Conservation (phyloP, 2,888 invertebrate species). For the Sarcophaga rosellei region DNA sequence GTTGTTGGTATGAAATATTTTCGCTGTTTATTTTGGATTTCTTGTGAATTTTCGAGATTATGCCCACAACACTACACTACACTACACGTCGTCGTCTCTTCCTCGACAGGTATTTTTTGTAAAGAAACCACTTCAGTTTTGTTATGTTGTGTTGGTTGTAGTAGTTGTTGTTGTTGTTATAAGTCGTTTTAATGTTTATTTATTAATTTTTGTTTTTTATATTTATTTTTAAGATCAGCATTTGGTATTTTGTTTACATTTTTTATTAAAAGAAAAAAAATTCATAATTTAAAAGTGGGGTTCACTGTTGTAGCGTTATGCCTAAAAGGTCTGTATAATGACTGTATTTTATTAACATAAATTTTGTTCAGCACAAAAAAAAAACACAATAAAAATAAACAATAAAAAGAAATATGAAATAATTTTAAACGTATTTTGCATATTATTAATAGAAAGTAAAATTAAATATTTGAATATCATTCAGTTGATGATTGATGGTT, state of each 20-base stretch:
- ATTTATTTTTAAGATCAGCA: constrained; percentile 43
- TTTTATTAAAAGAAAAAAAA: background rate
- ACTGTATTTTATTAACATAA: constrained; percentile 32
- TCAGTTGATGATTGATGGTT: constrained; percentile 9
- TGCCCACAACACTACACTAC: constrained; percentile 3
- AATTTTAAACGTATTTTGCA: constrained; percentile 9
- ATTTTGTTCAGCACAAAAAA: background rate
- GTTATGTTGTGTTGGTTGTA: too few relatives aligned
- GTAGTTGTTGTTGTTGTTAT: background rate
- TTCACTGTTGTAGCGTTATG: background rate
- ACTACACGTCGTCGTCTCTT: background rate
- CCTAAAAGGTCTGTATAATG: constrained; percentile 48
- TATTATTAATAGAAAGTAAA: constrained; percentile 45
- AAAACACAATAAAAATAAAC: too few relatives aligned
- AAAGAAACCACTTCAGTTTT: background rate
- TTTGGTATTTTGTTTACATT: constrained; percentile 54
- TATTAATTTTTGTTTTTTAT: constrained; percentile 2
- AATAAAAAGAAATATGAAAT: background rate
- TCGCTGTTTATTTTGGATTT: constrained; percentile 3
- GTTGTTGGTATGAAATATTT: background rate
- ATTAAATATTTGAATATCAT: constrained; percentile 28
- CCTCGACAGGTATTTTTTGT: background rate
- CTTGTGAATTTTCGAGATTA: constrained; percentile 30
- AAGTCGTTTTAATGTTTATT: background rate
- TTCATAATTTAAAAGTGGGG: background rate